Conservation (phyloP, 2,888 invertebrate genomes). For the Scaptomyza cyrtandrae region DNA sequence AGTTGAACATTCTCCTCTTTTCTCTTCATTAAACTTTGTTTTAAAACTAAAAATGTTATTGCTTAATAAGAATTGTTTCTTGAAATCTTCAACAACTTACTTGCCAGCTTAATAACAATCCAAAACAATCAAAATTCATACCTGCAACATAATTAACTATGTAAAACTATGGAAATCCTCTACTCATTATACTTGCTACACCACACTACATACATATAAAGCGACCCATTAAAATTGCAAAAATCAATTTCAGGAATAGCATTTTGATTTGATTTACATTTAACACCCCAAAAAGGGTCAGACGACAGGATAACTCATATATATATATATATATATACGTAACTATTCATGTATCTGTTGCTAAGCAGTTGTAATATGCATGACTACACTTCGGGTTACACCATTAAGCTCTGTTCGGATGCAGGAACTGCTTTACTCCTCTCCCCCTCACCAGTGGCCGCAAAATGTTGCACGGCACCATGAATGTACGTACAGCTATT, state of each 20-base stretch:
- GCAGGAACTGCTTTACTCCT: slow-evolving; percentile 2
- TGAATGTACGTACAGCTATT: slow-evolving; percentile 49
- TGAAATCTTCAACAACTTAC: too few relatives aligned
- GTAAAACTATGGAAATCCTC: not conserved
- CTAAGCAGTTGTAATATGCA: slow-evolving; percentile 38
- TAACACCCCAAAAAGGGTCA: slow-evolving; percentile 57
- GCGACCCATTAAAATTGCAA: slow-evolving; percentile 71
- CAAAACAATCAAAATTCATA: not conserved
- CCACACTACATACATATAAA: not conserved
- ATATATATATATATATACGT: too few relatives aligned
- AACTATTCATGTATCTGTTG: not conserved
- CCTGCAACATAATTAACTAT: not conserved
- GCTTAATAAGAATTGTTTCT: too few relatives aligned
- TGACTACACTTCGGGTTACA: slow-evolving; percentile 41
- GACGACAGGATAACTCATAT: slow-evolving; percentile 11
- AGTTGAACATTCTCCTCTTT: too few relatives aligned
- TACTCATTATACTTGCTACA: not conserved
- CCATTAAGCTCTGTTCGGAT: slow-evolving; percentile 24
- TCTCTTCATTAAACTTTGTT: too few relatives aligned
- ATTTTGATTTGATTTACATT: slow-evolving; percentile 77
- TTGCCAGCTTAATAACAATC: not conserved
- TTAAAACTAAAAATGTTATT: too few relatives aligned
- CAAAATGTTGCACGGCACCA: slow-evolving; percentile 33
- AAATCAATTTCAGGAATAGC: slow-evolving; percentile 77
- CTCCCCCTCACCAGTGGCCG: slow-evolving; percentile 25